These are phyloP conservation scores for Cossypha dichroa DNA, from an alignment of 2,797 vertebrate genomes.

Conservation along the genomic window DNA sequence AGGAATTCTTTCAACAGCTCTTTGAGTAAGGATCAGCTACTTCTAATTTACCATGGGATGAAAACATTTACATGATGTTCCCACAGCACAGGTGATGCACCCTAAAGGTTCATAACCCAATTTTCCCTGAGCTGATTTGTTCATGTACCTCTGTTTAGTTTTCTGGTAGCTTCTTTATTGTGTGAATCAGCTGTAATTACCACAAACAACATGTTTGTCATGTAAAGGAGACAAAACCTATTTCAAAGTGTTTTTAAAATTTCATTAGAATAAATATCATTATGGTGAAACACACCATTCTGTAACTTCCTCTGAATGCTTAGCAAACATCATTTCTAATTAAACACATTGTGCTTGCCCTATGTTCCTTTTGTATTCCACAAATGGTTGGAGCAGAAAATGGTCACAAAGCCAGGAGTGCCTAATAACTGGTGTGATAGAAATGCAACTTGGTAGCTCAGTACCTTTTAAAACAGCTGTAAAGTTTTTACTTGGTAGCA, in stretches of 20 bases:
- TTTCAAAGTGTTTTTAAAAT: neutral
- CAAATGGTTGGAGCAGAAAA: conserved; percentile 34
- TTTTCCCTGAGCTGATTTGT: neutral
- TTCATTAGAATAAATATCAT: neutral
- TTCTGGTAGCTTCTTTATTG: neutral
- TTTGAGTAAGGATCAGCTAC: conserved; percentile 44
- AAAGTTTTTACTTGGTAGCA: conserved; percentile 70
- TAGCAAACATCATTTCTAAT: conserved; percentile 45
- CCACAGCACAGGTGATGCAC: conserved; percentile 38
- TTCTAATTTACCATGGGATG: conserved; percentile 17
- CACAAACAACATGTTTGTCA: neutral
- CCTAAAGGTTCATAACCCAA: neutral
- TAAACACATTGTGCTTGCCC: neutral
- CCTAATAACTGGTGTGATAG: conserved; percentile 57
- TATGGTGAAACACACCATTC: neutral
- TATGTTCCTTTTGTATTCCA: neutral
- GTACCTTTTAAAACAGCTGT: conserved; percentile 63
- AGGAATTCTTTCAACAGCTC: conserved; percentile 35
- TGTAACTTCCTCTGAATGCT: neutral
- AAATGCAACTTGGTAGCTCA: conserved; percentile 64
- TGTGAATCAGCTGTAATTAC: neutral
- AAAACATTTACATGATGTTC: neutral
- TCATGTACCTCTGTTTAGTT: neutral
- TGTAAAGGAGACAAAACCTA: neutral
- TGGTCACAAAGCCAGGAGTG: conserved; percentile 37